Percentiles rank a stretch among this genome's conserved stretches.
Evolutionary conservation across 2,888 invertebrate species (phyloP).

Genomic region (Pristionchus fissidentatus): DNA sequence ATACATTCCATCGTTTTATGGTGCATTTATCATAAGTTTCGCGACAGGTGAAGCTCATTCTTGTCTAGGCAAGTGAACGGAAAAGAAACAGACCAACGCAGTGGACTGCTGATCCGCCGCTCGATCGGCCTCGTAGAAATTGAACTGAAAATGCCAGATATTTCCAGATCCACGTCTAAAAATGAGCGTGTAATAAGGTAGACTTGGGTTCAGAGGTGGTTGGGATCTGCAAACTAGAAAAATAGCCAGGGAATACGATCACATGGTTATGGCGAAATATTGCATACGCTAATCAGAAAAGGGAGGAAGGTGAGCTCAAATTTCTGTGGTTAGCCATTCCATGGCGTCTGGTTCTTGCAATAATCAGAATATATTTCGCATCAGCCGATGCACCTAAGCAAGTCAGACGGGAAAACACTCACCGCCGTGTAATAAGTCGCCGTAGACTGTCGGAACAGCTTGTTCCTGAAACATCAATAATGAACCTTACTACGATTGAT

Average conservation of each 20-base stretch:
- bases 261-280: background rate
- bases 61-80: no score
- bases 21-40: no score
- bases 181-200: background rate
- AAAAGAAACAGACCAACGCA: background rate
- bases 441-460: background rate
- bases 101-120: background rate
- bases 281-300: background rate
- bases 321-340: no score
- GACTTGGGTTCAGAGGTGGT: background rate
- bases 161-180: background rate
- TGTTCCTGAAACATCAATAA: no score
- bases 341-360: no score
- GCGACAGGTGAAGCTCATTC: no score
- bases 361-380: no score
- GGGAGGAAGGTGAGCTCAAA: background rate
- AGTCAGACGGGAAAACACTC: background rate
- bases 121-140: slow-evolving; percentile 35
- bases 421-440: slow-evolving; percentile 36
- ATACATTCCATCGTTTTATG: no score
- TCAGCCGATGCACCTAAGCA: no score
- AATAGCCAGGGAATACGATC: background rate
- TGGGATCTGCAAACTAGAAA: background rate
- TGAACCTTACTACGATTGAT: no score
- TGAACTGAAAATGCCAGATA: background rate